phyloP scores from a whole-genome alignment of 2,797 vertebrate genomes.

The Siniperca obscura region DNA sequence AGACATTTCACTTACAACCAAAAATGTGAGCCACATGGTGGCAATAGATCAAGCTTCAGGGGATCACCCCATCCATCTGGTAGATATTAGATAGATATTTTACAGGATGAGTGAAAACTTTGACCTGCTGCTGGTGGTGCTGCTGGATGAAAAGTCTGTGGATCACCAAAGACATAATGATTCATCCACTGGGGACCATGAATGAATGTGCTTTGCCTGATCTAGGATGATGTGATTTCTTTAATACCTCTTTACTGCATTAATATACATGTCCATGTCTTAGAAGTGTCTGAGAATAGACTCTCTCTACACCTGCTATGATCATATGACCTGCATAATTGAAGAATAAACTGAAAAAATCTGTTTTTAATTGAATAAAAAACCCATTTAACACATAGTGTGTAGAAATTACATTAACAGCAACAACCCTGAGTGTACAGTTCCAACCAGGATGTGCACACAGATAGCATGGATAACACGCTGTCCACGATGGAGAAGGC shows the following conservation, averaged over 20 bases:
- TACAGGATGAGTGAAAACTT: no score
- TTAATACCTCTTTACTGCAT: neutral
- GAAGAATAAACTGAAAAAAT: slow-evolving; percentile 19
- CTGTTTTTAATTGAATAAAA: slow-evolving; percentile 28
- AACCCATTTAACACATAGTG: slow-evolving; percentile 24
- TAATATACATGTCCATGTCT: neutral
- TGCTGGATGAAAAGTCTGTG: neutral
- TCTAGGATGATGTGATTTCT: neutral
- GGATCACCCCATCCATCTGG: neutral
- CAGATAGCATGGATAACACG: neutral
- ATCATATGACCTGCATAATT: neutral
- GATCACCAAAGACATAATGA: neutral
- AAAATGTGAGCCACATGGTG: no score
- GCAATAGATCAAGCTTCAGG: no score
- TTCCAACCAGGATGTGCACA: slow-evolving; percentile 14
- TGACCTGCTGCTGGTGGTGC: no score
- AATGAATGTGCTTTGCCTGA: neutral
- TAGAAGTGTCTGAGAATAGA: slow-evolving; percentile 1
- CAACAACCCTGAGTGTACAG: neutral
- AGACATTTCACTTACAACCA: no score
- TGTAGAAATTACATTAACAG: neutral
- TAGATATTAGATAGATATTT: no score
- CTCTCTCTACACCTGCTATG: neutral
- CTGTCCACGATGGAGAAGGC: neutral
- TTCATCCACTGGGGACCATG: neutral